phyloP scores from a whole-genome alignment of 2,797 vertebrate genomes.

The Tamandua tetradactyla region DNA sequence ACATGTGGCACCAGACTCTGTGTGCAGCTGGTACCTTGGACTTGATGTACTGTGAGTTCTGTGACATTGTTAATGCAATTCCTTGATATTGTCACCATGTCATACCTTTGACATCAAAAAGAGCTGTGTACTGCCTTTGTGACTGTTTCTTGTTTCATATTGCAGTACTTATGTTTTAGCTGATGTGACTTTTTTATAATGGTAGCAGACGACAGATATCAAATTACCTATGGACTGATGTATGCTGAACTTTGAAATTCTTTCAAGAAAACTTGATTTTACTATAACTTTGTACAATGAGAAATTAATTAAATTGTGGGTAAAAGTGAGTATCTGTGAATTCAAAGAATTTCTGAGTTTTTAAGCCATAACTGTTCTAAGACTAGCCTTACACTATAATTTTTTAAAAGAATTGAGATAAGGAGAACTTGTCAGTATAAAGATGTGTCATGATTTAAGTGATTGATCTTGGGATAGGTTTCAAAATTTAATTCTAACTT shows the following conservation, averaged over 20 bases:
- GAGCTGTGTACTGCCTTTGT: not conserved
- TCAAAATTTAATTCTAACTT: constrained; percentile 43
- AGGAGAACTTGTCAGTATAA: not conserved
- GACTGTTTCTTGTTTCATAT: constrained; percentile 34
- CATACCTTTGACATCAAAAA: constrained; percentile 26
- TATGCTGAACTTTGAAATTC: constrained; percentile 17
- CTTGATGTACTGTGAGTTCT: constrained; percentile 70
- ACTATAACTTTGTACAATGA: constrained; percentile 26
- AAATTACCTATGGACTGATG: constrained; percentile 8
- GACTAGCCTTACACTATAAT: not conserved
- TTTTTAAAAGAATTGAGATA: not conserved
- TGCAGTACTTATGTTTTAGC: constrained; percentile 25
- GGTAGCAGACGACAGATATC: constrained; percentile 7
- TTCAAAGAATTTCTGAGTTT: constrained; percentile 48
- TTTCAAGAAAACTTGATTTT: constrained; percentile 48
- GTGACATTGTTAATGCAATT: constrained; percentile 41
- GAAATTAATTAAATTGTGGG: constrained; percentile 25
- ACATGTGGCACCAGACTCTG: constrained; percentile 51
- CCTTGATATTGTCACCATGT: constrained; percentile 19
- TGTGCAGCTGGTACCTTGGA: constrained; percentile 56
- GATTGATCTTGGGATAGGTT: constrained; percentile 28
- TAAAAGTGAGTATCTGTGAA: not conserved
- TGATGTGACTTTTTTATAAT: not conserved
- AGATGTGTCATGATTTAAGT: constrained; percentile 6
- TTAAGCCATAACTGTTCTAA: constrained; percentile 7